Conservation (phyloP, 1,140 invertebrate genomes). For the Cyclargus thomasi region DNA sequence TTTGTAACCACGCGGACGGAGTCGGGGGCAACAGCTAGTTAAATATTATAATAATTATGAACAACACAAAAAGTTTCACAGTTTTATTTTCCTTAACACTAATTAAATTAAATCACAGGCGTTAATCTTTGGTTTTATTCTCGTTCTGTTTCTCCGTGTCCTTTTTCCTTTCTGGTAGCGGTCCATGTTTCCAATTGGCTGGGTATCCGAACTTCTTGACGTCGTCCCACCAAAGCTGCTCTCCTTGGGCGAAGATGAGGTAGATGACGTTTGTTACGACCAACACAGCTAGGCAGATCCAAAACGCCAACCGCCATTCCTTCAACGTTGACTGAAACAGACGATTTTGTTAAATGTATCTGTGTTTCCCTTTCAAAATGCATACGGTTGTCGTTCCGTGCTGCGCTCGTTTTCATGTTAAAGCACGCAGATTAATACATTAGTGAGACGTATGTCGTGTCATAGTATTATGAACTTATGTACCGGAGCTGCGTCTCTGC, state of each 20-base stretch:
- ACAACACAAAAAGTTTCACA: no score
- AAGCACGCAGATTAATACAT: no score
- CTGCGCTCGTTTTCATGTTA: no score
- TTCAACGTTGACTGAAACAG: constrained; percentile 79
- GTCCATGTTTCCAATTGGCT: constrained; percentile 52
- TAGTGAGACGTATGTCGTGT: no score
- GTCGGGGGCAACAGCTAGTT: no score
- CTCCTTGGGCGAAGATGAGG: constrained; percentile 80
- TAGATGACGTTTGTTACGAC: constrained; percentile 83
- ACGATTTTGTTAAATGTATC: constrained; percentile 23
- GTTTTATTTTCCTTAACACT: background rate
- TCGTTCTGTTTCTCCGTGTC: constrained; percentile 42
- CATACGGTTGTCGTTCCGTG: no score
- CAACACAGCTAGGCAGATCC: constrained; percentile 84
- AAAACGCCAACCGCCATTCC: constrained; percentile 89
- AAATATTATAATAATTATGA: no score
- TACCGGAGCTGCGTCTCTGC: no score
- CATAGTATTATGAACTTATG: no score
- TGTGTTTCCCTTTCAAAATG: no score
- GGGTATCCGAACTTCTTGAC: constrained; percentile 63
- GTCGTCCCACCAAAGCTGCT: constrained; percentile 83
- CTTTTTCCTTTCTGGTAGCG: constrained; percentile 35
- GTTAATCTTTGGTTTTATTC: constrained; percentile 31
- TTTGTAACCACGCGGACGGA: no score
- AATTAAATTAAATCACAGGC: background rate